Base-by-base conservation (phyloP, 1,140 invertebrate species). In the Semibalanus balanoides region DNA sequence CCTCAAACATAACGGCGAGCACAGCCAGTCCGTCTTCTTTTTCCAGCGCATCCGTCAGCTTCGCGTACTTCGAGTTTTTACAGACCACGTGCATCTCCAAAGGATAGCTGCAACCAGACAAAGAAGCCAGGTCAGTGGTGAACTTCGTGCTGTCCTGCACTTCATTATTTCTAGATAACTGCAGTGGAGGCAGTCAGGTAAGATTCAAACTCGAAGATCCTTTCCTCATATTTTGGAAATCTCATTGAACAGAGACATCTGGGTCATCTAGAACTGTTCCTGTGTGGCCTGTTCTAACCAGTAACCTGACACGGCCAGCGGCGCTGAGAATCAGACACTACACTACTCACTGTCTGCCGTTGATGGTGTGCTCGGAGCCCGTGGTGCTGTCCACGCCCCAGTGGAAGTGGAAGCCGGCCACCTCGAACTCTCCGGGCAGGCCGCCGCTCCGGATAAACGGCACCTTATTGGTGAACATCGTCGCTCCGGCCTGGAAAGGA, bases 331-430 rank as follows among this genome's bases (percentile, higher is more conserved):
- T n/a, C n/a, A n/a, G n/a, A n/a, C n/a, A n/a, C n/a, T n/a, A n/a
- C n/a, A n/a, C n/a, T 40, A 64, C 51, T 25, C 51, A 64, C 51
- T 25, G 11, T 76, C 82, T 82, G 30, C 88, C 88, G 79, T 94
- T 92, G 29, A 97, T 90, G 30, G 87, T 87, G 85, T 96, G 94
- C 84, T 98, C 96, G 0, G 93, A 95, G 31, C 95, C 95, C 74
- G 89, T 83, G 0, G 86, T 86, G 79, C 94, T 90, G 76, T 93
- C 90, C 72, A 89, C 87, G 0, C 94, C 94, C 91, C 93, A 95
- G 82, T 95, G 93, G 77, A 94, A 90, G 83, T 95, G 93, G 70
- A 93, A 83, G 81, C 96, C 94, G 30, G 88, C 87, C 79, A 96
- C 93, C 51, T 88, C 83, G 81, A 94, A 64, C 77, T 86, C 87